Base-by-base conservation (phyloP, 2,113 vertebrate genomes). In the Phocoena sinus region DNA sequence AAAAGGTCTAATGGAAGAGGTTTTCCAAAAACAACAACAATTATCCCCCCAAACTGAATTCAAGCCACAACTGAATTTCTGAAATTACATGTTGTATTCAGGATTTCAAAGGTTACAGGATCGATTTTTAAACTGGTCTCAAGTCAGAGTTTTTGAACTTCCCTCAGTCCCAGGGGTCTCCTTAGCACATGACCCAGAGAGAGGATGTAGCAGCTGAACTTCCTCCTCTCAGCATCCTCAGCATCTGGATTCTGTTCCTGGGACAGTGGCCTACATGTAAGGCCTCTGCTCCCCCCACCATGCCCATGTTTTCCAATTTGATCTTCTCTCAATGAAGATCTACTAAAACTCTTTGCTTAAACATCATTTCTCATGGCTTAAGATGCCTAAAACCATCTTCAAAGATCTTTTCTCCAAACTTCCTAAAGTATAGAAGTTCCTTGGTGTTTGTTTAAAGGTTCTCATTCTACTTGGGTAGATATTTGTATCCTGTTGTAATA, bases 1-100 rank as follows among this genome's bases (percentile, higher is more conserved):
- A 6, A 79, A 88, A 65, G 14, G 5, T 71, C 74, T 81, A 53
- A 53, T 73, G 80, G 44, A 95, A 36, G 33, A 80, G 26, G 12
- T 76, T 94, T 92, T 87, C 17, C n/a, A 36, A 68, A 87, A 76
- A 70, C 28, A 94, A 26, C 56, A 63, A 74, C 70, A 89, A 56
- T 79, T 28, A 92, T 31, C 15, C n/a, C 50, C 70, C 5, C 47
- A 68, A 83, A 71, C 13, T 73, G 25, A 80, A 83, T 92, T 89
- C 9, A 74, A 63, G n/a, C 47, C 86, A 82, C 58, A 81, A 33
- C 23, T 58, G 11, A 83, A 71, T 15, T 71, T 95, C 31, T 62
- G 25, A 90, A 90, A 94, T 15, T 60, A 82, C 21, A 56, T 67
- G 21, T 31, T 89, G 50, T 95, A 95, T 88, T 67, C 68, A 93